A percentile compares a stretch with the other conserved stretches of the same genome.
These are phyloP conservation scores for Dolichotis patagonum DNA, from an alignment of 2,113 vertebrate species.

Conservation along the genomic window DNA sequence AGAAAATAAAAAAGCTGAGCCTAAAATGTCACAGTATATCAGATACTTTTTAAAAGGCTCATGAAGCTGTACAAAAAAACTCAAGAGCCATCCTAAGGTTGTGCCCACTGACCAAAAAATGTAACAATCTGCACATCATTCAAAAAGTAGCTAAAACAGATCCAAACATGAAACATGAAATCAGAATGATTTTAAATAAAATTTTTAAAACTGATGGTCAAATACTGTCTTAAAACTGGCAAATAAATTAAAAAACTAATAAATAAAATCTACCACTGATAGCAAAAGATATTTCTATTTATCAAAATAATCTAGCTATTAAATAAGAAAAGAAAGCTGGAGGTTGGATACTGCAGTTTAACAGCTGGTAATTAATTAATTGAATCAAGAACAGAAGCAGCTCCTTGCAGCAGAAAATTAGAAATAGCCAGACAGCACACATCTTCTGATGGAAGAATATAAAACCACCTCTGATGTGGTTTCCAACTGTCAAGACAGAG, in stretches of 20 bases:
- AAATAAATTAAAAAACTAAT: background rate
- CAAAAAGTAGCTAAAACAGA: background rate
- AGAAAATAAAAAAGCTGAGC: background rate
- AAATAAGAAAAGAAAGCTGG: background rate
- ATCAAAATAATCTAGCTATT: background rate
- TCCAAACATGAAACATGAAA: background rate
- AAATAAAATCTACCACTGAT: background rate
- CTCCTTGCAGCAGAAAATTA: background rate
- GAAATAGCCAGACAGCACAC: background rate
- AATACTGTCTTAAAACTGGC: background rate
- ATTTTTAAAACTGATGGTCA: background rate
- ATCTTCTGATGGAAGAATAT: background rate
- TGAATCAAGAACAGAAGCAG: background rate
- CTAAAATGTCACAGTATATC: background rate
- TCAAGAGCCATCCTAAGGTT: background rate
- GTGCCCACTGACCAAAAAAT: background rate
- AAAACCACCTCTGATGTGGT: background rate
- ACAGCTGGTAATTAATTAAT: background rate
- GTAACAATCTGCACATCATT: background rate
- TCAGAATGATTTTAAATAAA: slow-evolving; percentile 20
- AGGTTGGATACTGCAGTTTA: background rate
- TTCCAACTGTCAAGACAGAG: background rate
- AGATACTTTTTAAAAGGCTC: background rate
- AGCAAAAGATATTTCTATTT: background rate
- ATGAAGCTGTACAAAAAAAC: background rate